Evolutionary conservation across 2,113 vertebrate genomes (phyloP), one percentile per base, ranked within the genome.

Genomic region (Microcebus ravelobensis): DNA sequence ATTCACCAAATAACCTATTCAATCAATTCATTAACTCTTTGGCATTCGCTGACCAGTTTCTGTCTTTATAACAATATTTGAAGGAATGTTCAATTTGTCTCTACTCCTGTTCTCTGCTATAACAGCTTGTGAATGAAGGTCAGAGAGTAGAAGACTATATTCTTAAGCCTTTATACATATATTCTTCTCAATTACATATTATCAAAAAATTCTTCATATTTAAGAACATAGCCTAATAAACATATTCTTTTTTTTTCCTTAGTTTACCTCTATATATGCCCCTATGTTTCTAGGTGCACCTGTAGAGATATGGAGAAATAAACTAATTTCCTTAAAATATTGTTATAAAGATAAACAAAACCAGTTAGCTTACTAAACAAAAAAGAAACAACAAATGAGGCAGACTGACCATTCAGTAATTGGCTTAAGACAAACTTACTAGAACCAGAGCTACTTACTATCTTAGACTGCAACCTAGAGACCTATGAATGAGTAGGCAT

Each of bases 401-500:
- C 39, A 18, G 39, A 23, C 0, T 23, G 45, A 57, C 61, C 59
- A 4, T 8, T 34, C 12, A 13, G 45, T 11, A 34, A 34, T 1
- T 1, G 55, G n/a, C 34, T 74, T 36, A n/a, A 12, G 4, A 59
- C 39, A 67, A 20, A 45, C 21, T 0, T 21, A 23, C 27, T 8
- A 65, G 85, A 34, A 36, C 8, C 42, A 48, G 81, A 79, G 68
- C 21, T 7, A 1, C 29, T 59, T 8, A 1, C 4, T 6, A 2
- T 4, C 4, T 23, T 45, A 34, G 17, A n/a, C 31, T 12, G 39
- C 1, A 36, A 18, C 81, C 52, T 17, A 8, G 63, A 48, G 92
- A 6, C 23, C 36, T 14, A 2, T 0, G 0, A 45, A 2, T 15
- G 48, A 5, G 0, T 0, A 48, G 18, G 67, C 18, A 27, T 6